phyloP scores from a whole-genome alignment of 1,140 invertebrate genomes.

The Glomeris maerens region DNA sequence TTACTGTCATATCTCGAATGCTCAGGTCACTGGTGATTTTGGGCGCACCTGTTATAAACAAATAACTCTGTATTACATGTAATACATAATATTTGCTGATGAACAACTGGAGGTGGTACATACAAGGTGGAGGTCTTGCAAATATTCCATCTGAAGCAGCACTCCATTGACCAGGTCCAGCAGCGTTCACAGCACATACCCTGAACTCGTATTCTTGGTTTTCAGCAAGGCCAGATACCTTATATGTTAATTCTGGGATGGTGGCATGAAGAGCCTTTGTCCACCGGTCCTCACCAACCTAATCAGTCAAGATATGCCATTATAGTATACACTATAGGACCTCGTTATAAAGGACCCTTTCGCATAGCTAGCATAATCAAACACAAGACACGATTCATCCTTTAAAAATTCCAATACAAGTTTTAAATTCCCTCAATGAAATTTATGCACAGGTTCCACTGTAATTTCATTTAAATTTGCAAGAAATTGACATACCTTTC shows the following conservation, averaged over 20 bases:
- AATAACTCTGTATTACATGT: slow-evolving; percentile 19
- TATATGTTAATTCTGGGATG: slow-evolving; percentile 56
- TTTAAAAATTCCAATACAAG: too few relatives aligned
- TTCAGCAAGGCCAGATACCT: slow-evolving; percentile 74
- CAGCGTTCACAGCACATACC: slow-evolving; percentile 88
- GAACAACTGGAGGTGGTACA: slow-evolving; percentile 21
- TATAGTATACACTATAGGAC: too few relatives aligned
- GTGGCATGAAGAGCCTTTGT: slow-evolving; percentile 69
- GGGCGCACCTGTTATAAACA: slow-evolving; percentile 43
- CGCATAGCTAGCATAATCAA: too few relatives aligned
- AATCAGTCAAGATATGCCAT: too few relatives aligned
- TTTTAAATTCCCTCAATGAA: too few relatives aligned
- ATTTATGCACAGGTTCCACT: too few relatives aligned
- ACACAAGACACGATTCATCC: too few relatives aligned
- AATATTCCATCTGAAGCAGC: slow-evolving; percentile 78
- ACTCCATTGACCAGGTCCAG: slow-evolving; percentile 82
- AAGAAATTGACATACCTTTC: slow-evolving; percentile 34
- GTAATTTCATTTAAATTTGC: not conserved
- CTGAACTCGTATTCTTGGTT: slow-evolving; percentile 96
- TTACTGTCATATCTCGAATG: slow-evolving; percentile 84
- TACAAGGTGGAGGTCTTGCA: slow-evolving; percentile 66
- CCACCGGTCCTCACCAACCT: slow-evolving; percentile 73
- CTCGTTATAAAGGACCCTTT: too few relatives aligned
- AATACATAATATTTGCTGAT: slow-evolving; percentile 9
- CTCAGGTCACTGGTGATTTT: slow-evolving; percentile 86